Conservation (phyloP, 2,888 invertebrate species). For the Cataglyphis rosenhaueri region DNA sequence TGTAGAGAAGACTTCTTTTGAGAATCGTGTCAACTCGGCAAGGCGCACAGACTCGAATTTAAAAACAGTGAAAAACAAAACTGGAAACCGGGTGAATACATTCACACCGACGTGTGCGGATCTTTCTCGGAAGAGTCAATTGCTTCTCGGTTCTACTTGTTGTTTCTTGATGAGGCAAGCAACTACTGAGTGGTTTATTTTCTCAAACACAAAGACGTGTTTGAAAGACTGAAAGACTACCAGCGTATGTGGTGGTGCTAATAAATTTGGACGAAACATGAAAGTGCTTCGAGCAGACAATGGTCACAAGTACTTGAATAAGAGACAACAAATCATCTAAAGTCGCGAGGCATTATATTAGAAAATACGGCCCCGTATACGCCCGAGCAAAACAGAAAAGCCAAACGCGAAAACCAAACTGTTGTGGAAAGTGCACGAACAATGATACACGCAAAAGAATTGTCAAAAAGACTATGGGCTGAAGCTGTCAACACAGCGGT, state of each 20-base stretch:
- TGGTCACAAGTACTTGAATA: neutral
- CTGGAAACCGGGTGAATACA: neutral
- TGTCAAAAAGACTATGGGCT: neutral
- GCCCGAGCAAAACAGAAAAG: constrained; percentile 10
- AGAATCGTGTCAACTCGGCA: constrained; percentile 10
- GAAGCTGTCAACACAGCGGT: constrained; percentile 16
- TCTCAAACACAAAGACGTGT: neutral
- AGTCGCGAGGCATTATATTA: neutral
- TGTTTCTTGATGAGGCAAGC: neutral
- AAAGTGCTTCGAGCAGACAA: neutral
- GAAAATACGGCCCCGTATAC: neutral
- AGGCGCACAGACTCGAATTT: neutral
- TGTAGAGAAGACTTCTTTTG: neutral
- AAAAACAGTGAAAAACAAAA: neutral
- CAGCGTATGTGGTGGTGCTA: neutral
- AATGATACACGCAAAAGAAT: constrained; percentile 3
- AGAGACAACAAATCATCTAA: neutral
- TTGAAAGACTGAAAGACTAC: neutral
- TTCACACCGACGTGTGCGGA: neutral
- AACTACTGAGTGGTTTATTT: neutral
- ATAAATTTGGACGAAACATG: neutral
- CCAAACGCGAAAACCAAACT: neutral
- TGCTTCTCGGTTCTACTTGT: neutral
- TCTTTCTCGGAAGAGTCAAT: neutral
- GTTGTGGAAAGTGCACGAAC: constrained; percentile 18